Evolutionary conservation across 1,140 invertebrate species (phyloP), one percentile per base, ranked within the genome.

Genomic region (Leptinotarsa lineolata): DNA sequence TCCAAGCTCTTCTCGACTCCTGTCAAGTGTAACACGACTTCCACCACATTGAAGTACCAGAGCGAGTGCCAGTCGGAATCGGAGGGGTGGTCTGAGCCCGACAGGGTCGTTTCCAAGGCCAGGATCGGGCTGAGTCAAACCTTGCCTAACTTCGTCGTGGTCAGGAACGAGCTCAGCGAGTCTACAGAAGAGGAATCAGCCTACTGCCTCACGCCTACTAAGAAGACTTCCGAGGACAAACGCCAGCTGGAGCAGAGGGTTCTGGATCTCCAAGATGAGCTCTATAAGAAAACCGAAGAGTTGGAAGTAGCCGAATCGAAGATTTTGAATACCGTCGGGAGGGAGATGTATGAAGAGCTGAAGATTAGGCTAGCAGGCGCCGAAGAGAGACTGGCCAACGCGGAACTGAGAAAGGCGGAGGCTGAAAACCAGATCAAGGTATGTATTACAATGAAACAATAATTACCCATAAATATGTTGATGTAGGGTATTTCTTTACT

Each of bases 21-120:
- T n/a, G 59, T n/a, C 4, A 72, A 76, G 54, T 64, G 68, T 68
- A 63, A 72, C 18, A 73, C 80, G 6, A 73, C 80, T 11, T 74
- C 78, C 12, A 74, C 77, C 2, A 80, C 76, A n/a, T 63, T 80
- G 6, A 81, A 80, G 60, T 76, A 73, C 54, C 68, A 68, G 39
- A 76, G 74, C 60, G 79, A 80, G 12, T 69, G 44, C 4, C 74
- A 89, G 39, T 93, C 92, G 1, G 93, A 95, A 81, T 82, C 81
- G 0, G 94, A 95, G 79, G 90, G 91, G 20, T 95, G 93, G 90
- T 94, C 93, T 0, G 93, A 95, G 81, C 93, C 93, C 0, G 94
- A 95, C 79, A 88, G 92, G 72, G 90, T 88, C 70, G 92, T 95
- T 0, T 95, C 93, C 0, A 83, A 92, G 5, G 69, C 69, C 44